phyloP scores from a whole-genome alignment of 2,888 invertebrate genomes.

The Lumbricus terrestris region DNA sequence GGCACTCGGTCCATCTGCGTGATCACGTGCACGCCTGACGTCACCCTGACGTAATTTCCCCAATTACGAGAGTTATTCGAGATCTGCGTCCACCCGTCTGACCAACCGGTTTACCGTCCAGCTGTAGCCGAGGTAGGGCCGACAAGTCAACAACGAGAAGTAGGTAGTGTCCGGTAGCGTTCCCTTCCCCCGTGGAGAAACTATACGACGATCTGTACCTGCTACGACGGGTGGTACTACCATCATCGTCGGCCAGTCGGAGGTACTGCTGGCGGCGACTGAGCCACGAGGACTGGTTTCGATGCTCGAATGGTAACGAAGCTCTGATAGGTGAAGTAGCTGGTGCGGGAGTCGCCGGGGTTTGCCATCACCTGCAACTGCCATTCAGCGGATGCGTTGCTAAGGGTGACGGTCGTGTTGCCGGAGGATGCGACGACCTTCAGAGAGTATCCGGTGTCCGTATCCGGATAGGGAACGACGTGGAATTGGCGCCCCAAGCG shows the following conservation, averaged over 20 bases:
- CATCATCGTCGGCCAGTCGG: conserved; percentile 42
- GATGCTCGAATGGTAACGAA: not conserved
- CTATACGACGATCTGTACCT: conserved; percentile 19
- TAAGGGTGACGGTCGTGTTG: not conserved
- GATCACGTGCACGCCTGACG: conserved; percentile 17
- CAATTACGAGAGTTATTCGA: not conserved
- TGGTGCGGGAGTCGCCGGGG: not conserved
- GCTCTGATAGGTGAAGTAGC: not conserved
- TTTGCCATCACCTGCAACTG: not conserved
- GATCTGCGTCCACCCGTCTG: conserved; percentile 13
- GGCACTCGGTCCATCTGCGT: not conserved
- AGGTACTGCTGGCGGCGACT: conserved; percentile 13
- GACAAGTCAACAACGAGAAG: not conserved
- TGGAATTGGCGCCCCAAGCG: conserved; percentile 21
- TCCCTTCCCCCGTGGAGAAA: conserved; percentile 18
- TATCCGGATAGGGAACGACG: not conserved
- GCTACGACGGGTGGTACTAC: conserved; percentile 28
- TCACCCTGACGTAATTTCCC: not conserved
- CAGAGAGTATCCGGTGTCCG: not conserved
- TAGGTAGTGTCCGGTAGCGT: conserved; percentile 1
- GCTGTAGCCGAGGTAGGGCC: not conserved
- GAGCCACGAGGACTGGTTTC: conserved; percentile 20
- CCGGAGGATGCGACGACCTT: conserved; percentile 4
- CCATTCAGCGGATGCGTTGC: not conserved
- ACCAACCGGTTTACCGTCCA: not conserved